A percentile compares a stretch with the other conserved stretches of the same genome.
Conservation (phyloP, 2,113 vertebrate genomes). For the Ptilonorhynchus violaceus region DNA sequence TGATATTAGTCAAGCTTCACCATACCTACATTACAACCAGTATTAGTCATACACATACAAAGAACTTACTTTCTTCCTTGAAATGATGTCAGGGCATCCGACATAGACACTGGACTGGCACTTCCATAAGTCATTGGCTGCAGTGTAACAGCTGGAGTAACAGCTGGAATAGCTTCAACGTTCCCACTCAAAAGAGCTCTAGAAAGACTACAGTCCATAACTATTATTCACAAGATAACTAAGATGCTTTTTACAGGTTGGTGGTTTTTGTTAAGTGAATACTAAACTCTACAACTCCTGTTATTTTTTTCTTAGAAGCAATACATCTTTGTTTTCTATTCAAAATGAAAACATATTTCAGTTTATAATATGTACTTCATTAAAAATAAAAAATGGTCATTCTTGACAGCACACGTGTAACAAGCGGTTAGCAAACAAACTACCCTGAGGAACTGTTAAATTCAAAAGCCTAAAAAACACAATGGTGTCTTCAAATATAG, state of each 20-base stretch:
- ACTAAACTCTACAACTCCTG: neutral
- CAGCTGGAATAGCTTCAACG: neutral
- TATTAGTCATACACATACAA: neutral
- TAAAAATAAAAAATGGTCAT: neutral
- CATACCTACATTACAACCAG: neutral
- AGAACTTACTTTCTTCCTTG: slow-evolving; percentile 79
- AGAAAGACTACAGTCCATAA: slow-evolving; percentile 46
- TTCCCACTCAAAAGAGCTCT: slow-evolving; percentile 49
- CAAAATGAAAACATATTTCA: neutral
- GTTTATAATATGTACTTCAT: neutral
- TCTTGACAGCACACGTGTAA: neutral
- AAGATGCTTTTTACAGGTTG: neutral
- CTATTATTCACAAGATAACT: neutral
- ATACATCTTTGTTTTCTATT: neutral
- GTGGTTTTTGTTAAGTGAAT: neutral
- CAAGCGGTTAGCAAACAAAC: neutral
- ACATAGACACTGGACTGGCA: slow-evolving; percentile 8
- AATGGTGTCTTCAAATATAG: neutral
- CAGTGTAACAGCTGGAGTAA: neutral
- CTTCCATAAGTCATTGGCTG: slow-evolving; percentile 38
- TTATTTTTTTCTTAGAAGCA: neutral
- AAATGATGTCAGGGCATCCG: neutral
- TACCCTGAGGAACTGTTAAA: neutral
- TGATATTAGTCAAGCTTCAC: neutral
- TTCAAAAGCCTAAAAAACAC: neutral